Base-by-base conservation (phyloP, 1,140 invertebrate species). In the Hirudo medicinalis region DNA sequence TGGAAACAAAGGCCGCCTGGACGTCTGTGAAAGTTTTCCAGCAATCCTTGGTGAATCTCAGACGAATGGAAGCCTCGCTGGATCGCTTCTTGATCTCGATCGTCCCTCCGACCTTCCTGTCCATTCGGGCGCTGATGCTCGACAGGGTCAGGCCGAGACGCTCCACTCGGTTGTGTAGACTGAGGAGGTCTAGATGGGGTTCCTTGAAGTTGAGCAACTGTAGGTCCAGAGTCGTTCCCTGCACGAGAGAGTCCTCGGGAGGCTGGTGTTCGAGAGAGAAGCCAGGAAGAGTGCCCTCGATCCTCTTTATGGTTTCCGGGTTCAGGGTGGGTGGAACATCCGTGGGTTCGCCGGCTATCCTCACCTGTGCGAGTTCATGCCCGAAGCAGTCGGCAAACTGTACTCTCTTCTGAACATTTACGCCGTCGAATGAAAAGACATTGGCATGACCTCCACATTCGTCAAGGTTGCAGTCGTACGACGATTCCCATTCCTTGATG, bases 401-500 rank as follows among this genome's bases (percentile, higher is more conserved):
- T 2, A 63, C 29, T n/a, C 29, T 63, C 29, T 32, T 63, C 8
- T 22, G 57, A 4, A 63, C 5, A 11, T 22, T 63, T 63, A 19
- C 8, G 57, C 22, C 57, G 19, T 25, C 22, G 43, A 49, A 49
- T 13, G 43, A 49, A 49, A 49, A 49, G 43, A 49, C 43, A 49
- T 49, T 49, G 43, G 15, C 0, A 13, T 49, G 43, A 49, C 43
- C 43, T 49, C 43, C 43, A 49, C 43, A 49, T 63, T 63, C 57
- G 29, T 32, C 29, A 63, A 63, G 57, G 57, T 63, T 32, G 22
- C 57, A 63, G 29, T 63, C 29, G 57, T 63, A 63, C 22, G 57
- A 63, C 9, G 22, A 9, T 32, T 63, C 57, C 57, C 57, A 63
- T 1, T 63, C 57, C 19, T 22, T 25, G 29, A 63, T 63, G 22